Evolutionary conservation across 2,888 invertebrate species (phyloP), one percentile per base, ranked within the genome.

Genomic region (Homarus gammarus): DNA sequence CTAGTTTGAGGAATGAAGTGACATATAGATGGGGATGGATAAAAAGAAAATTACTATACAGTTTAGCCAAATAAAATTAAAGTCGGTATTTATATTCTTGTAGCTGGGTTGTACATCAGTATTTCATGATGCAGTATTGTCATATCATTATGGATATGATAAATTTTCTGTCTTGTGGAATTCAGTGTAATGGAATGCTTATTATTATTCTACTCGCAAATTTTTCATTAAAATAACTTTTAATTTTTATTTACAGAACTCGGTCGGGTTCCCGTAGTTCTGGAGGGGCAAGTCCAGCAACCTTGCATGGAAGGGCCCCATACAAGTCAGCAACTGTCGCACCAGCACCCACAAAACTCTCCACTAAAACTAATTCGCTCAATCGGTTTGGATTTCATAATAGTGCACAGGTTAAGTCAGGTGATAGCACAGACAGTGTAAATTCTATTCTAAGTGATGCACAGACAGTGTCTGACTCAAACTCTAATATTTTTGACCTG

Each of bases 401-500:
- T 22, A 68, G 75, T 40, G 44, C 64, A 6, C 38, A 77, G 64
- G 77, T 90, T 22, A 85, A 85, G 31, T 88, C 90, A n/a, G 90
- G 91, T 22, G 91, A 91, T 68, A 91, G 91, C 61, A 91, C 91
- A 15, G 91, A 91, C 72, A 90, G 90, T 61, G 88, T 91, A 12
- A 91, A 91, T 44, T 91, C 91, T 56, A 90, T 91, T 27, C 83
- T 91, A 0, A 91, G 91, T 77, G 91, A 91, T 44, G 91, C 86
- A 27, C 90, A 91, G 68, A 91, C 91, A 2, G 61, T 61, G n/a
- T 90, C 91, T 10, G 91, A 91, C 61, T 87, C 91, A 1, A 91
- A 87, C 38, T 90, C 91, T 8, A 90, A 91, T 40, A 77, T 90
- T 18, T 87, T 87, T 36, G 89, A 91, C n/a, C 77, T 87, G 15